These are phyloP conservation scores for Paramormyrops hopkinsi DNA, from an alignment of 2,797 vertebrate genomes.

Conservation along the genomic window DNA sequence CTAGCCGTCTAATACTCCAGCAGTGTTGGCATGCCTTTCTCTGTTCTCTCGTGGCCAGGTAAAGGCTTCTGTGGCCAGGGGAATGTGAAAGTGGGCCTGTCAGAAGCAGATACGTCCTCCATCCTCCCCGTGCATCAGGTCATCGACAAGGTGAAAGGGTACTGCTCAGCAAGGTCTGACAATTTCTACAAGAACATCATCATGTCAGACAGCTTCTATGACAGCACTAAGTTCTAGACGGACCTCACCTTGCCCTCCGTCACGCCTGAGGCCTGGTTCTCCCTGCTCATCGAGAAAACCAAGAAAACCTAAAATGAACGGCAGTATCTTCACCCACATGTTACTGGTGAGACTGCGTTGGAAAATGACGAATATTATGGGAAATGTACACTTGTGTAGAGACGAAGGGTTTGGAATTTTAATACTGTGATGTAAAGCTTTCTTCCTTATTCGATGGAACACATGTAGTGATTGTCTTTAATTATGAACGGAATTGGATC, in stretches of 20 bases:
- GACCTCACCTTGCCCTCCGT: background rate
- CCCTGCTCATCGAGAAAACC: background rate
- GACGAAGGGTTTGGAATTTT: constrained; percentile 30
- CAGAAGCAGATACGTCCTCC: constrained; percentile 74
- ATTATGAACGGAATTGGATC: background rate
- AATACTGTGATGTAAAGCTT: constrained; percentile 46
- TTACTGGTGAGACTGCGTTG: background rate
- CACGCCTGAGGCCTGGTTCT: background rate
- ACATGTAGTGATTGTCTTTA: background rate
- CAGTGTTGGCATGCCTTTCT: background rate
- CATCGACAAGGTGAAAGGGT: constrained; percentile 89
- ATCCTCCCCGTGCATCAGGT: constrained; percentile 89
- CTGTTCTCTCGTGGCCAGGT: constrained; percentile 57
- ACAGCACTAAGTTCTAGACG: constrained; percentile 83
- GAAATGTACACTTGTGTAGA: constrained; percentile 25
- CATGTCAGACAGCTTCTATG: constrained; percentile 82
- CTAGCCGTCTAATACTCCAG: background rate
- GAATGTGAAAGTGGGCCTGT: constrained; percentile 66
- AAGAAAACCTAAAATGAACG: background rate
- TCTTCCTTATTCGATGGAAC: background rate
- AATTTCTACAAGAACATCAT: constrained; percentile 97
- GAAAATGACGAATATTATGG: background rate
- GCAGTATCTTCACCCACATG: background rate
- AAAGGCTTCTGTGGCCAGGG: constrained; percentile 68
- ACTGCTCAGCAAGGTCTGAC: constrained; percentile 82